Evolutionary conservation across 1,140 invertebrate species (phyloP).

Genomic region (Limonius californicus): DNA sequence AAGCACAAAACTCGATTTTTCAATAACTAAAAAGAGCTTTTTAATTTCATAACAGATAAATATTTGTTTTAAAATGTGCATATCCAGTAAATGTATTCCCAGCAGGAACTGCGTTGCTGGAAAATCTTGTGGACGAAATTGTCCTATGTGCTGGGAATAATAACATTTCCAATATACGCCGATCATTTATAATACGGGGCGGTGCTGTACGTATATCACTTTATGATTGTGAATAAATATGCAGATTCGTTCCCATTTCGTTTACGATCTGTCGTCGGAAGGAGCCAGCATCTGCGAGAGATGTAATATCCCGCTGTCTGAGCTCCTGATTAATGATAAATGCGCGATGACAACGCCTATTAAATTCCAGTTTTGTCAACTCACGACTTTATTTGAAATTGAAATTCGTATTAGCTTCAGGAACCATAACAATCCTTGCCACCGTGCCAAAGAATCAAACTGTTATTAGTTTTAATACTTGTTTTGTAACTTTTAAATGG

Average conservation of each 20-base stretch:
- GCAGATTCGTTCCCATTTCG: constrained; percentile 41
- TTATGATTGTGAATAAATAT: constrained; percentile 43
- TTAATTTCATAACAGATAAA: too few relatives aligned
- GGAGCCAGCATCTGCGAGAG: constrained; percentile 39
- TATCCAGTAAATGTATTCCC: too few relatives aligned
- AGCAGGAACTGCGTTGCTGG: too few relatives aligned
- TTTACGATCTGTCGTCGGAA: constrained; percentile 37
- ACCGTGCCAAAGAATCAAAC: too few relatives aligned
- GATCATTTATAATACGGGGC: constrained; percentile 23
- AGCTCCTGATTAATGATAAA: constrained; percentile 40
- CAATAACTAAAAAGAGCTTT: too few relatives aligned
- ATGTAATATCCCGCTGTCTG: constrained; percentile 44
- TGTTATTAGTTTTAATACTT: too few relatives aligned
- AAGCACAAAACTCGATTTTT: too few relatives aligned
- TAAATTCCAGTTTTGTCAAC: constrained; percentile 26
- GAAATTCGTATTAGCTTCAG: not conserved
- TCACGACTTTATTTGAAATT: not conserved
- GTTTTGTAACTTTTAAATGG: too few relatives aligned
- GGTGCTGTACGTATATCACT: constrained; percentile 28
- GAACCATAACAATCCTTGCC: too few relatives aligned
- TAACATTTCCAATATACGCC: constrained; percentile 16
- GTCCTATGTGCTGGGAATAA: not conserved
- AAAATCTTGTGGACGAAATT: too few relatives aligned
- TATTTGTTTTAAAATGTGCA: too few relatives aligned
- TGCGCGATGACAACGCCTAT: constrained; percentile 36